These are phyloP conservation scores for Dasysyrphus tricinctus DNA, from an alignment of 2,888 invertebrate species.

Conservation along the genomic window DNA sequence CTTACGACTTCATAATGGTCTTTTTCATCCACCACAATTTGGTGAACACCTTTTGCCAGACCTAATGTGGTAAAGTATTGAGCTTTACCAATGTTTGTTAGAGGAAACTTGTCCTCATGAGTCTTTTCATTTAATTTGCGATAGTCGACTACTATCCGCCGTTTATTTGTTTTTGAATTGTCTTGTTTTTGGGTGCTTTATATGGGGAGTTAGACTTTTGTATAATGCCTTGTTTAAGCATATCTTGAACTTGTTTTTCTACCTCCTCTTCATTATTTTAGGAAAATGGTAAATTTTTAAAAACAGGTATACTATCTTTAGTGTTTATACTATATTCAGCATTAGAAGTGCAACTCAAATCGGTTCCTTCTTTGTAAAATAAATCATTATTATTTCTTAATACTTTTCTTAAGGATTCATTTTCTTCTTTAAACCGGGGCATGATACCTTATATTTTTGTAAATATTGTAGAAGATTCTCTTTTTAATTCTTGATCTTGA, in stretches of 20 bases:
- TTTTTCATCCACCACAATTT: slow-evolving; percentile 3
- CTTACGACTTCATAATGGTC: slow-evolving; percentile 78
- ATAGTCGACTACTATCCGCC: slow-evolving; percentile 39
- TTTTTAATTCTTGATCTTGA: no score
- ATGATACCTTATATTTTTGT: no score
- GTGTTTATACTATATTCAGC: slow-evolving; percentile 32
- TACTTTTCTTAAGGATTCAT: not conserved
- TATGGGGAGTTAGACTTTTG: slow-evolving; percentile 75
- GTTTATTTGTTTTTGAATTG: slow-evolving; percentile 45
- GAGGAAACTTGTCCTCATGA: no score
- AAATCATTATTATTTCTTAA: slow-evolving; percentile 10
- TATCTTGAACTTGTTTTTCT: slow-evolving; percentile 47
- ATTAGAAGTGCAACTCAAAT: slow-evolving; percentile 20
- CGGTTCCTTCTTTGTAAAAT: slow-evolving; percentile 33
- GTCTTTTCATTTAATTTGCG: not conserved
- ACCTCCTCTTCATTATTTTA: slow-evolving; percentile 43
- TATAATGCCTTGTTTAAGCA: slow-evolving; percentile 75
- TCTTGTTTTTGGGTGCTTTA: slow-evolving; percentile 68
- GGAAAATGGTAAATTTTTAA: slow-evolving; percentile 53
- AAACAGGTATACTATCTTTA: slow-evolving; percentile 8
- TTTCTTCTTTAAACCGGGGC: slow-evolving; percentile 3
- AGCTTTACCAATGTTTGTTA: no score
- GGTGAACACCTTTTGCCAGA: not conserved
- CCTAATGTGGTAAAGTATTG: slow-evolving; percentile 1
- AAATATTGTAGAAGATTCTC: no score